phyloP scores from a whole-genome alignment of 2,888 invertebrate genomes.

The Rotaria socialis region DNA sequence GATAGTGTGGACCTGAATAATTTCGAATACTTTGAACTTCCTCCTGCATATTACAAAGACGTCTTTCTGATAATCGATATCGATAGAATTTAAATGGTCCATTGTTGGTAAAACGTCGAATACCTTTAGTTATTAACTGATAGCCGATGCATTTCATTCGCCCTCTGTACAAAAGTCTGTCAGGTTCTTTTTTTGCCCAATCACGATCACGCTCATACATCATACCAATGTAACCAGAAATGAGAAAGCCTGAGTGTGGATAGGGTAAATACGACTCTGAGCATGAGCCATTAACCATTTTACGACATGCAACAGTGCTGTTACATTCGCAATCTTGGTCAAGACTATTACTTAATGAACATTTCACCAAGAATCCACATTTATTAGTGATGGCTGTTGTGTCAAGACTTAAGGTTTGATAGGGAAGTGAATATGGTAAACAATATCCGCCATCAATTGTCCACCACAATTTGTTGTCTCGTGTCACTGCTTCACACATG shows the following conservation, averaged over 20 bases:
- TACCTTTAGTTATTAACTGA: neutral
- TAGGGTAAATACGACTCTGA: neutral
- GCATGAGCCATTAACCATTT: neutral
- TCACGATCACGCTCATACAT: neutral
- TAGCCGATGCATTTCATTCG: neutral
- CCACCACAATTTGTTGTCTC: neutral
- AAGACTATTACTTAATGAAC: neutral
- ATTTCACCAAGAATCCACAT: neutral
- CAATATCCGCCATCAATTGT: neutral
- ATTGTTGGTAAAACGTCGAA: rapidly evolving
- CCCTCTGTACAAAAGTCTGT: neutral
- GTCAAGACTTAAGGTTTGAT: neutral
- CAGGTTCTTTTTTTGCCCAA: neutral
- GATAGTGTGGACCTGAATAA: neutral
- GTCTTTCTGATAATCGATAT: too few relatives aligned
- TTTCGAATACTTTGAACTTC: neutral
- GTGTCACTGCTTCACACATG: neutral
- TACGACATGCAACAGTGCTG: neutral
- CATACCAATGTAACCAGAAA: neutral
- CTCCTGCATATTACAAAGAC: too few relatives aligned
- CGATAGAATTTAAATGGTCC: too few relatives aligned
- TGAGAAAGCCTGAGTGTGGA: neutral
- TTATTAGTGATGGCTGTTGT: neutral
- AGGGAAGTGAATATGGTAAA: neutral
- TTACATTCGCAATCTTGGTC: neutral